A percentile compares a stretch with the other conserved stretches of the same genome.
Conservation (phyloP, 2,113 vertebrate species). For the Sinocyclocheilus grahami region DNA sequence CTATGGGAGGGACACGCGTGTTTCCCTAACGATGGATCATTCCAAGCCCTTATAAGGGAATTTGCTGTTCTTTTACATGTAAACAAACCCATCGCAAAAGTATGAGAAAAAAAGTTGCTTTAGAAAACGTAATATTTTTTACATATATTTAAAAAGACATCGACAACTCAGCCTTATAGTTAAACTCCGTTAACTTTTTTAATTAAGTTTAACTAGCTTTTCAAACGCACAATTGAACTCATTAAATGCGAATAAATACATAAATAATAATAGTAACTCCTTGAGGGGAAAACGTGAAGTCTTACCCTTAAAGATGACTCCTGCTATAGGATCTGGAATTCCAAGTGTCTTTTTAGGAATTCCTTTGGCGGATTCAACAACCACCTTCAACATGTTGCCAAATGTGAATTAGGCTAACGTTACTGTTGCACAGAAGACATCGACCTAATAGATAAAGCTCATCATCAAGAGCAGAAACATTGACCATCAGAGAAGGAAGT, state of each 20-base stretch:
- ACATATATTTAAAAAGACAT: not conserved
- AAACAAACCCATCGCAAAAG: conserved; percentile 35
- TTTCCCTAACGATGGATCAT: not conserved
- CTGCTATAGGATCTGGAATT: conserved; percentile 88
- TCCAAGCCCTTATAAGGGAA: conserved; percentile 66
- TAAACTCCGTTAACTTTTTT: not conserved
- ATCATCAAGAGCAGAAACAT: not conserved
- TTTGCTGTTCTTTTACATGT: conserved; percentile 1
- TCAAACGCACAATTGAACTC: not conserved
- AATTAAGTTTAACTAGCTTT: not conserved
- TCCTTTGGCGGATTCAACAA: conserved; percentile 86
- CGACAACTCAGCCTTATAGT: not conserved
- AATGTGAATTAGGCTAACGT: not conserved
- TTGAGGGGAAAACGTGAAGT: not conserved
- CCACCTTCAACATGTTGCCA: conserved; percentile 85
- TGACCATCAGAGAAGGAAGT: conserved; percentile 25
- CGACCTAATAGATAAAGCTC: not conserved
- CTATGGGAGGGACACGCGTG: not conserved
- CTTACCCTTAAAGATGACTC: conserved; percentile 92
- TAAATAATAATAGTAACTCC: not conserved
- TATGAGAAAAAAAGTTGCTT: not conserved
- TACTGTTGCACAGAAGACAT: not conserved
- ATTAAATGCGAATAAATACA: not conserved
- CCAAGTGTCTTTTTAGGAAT: conserved; percentile 92
- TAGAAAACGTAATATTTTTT: not conserved